Evolutionary conservation across 2,888 invertebrate genomes (phyloP).

Genomic region (Coenonympha arcania): DNA sequence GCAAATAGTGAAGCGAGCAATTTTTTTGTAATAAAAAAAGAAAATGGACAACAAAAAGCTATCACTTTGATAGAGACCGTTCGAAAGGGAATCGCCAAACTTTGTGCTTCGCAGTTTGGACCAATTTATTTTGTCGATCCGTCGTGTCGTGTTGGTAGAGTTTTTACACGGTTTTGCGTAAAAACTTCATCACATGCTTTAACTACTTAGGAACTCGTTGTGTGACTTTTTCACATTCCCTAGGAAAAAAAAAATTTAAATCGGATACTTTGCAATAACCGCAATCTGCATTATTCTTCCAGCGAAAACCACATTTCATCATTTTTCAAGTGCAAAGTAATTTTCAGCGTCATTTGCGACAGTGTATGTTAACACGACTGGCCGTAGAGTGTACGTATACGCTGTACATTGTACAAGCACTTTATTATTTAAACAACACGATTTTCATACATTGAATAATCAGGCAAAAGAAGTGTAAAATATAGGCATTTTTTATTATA

Average conservation of each 20-base stretch:
- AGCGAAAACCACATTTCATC: too few species aligned
- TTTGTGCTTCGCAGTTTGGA: slow-evolving; percentile 5
- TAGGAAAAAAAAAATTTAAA: background rate
- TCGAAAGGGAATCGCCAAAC: slow-evolving; percentile 9
- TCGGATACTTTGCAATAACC: too few species aligned
- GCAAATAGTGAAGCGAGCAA: slow-evolving; percentile 8
- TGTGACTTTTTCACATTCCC: too few species aligned
- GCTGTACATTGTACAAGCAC: background rate
- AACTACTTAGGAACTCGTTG: too few species aligned
- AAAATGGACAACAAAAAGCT: slow-evolving; percentile 3
- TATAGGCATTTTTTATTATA: too few species aligned
- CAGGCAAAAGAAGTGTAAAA: too few species aligned
- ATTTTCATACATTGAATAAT: too few species aligned
- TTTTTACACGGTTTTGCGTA: background rate
- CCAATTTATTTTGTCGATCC: slow-evolving; percentile 8
- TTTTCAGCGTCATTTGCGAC: background rate
- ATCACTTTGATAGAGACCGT: slow-evolving; percentile 9
- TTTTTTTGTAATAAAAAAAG: slow-evolving; percentile 7
- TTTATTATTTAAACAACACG: slow-evolving; percentile 10
- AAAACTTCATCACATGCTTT: background rate
- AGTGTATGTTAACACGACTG: background rate
- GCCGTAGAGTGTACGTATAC: background rate
- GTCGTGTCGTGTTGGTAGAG: background rate
- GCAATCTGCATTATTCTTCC: too few species aligned
- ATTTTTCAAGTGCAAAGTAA: background rate